Evolutionary conservation across 2,888 invertebrate species (phyloP), one percentile per base, ranked within the genome.

Genomic region (Strigamia maritima): DNA sequence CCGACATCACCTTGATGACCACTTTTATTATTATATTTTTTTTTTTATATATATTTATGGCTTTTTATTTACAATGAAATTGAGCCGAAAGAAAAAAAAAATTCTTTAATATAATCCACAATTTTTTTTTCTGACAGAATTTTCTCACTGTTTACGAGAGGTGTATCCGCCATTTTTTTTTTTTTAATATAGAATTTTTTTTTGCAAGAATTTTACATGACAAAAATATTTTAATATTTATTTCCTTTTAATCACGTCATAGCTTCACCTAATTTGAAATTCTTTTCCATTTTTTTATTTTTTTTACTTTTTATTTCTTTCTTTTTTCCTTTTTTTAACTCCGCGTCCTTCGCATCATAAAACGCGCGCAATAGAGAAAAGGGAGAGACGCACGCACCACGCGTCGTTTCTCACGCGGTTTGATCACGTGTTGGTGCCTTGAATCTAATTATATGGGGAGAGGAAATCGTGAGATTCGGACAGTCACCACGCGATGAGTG

Each of bases 401-500:
- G 70, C 70, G 70, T 70, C 70, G 70, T 70, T 70, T 70, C 70
- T 70, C 70, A 70, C 70, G 70, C 70, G 70, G 70, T 26, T 28
- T 28, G 70, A 70, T 70, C 70, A 70, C 70, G 70, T 70, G 70
- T n/a, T 70, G 70, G 26, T 70, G 70, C 26, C 70, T 28, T 70
- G 26, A 28, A 70, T 28, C 26, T 70, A 70, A 70, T 70, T 70
- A 70, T 28, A 70, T 14, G 70, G 49, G 14, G 70, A 28, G 70
- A 28, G 24, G 70, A 70, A 70, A 70, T 70, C 70, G 28, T 12
- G 70, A 70, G 70, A 70, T 70, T 70, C 70, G 70, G 70, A 70
- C 70, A 70, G 70, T 70, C 70, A 70, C 70, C 70, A 70, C 70
- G 70, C 70, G 70, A 70, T 70, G 70, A 70, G n/a, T 70, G 70